phyloP scores from a whole-genome alignment of 37 sponge, comb jelly and placozoan genomes.

The Aplysina aerophoba region DNA sequence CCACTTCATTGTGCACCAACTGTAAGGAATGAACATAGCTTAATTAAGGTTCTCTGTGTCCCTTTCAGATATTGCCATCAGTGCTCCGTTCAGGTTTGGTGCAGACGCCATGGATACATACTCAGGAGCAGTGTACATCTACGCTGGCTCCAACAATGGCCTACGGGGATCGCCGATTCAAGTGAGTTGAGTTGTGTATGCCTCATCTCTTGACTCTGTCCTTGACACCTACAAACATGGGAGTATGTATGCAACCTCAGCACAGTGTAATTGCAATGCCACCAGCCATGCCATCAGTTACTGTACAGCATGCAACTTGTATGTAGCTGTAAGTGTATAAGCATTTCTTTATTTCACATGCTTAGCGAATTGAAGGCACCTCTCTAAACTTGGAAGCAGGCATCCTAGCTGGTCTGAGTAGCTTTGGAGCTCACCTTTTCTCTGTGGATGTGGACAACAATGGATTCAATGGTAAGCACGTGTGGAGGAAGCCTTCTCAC shows the following conservation, averaged over 20 bases:
- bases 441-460: conserved; percentile 30
- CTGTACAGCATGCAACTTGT: no score
- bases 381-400: conserved; percentile 7
- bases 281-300: no score
- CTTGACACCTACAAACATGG: no score
- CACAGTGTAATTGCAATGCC: no score
- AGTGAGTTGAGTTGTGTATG: neutral
- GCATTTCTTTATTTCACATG: no score
- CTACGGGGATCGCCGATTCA: neutral
- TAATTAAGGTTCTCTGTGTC: neutral
- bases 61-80: conserved; percentile 27
- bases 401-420: neutral
- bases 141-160: neutral
- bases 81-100: conserved; percentile 35
- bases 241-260: no score
- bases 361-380: neutral
- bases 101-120: neutral
- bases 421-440: conserved; percentile 17
- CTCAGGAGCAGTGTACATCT: conserved; percentile 18
- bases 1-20: no score
- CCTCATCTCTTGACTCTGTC: no score
- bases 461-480: conserved; percentile 6
- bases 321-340: no score
- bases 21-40: no score
- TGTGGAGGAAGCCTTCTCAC: neutral